phyloP scores from a whole-genome alignment of 1,140 invertebrate genomes.

The Monochamus saltuarius region DNA sequence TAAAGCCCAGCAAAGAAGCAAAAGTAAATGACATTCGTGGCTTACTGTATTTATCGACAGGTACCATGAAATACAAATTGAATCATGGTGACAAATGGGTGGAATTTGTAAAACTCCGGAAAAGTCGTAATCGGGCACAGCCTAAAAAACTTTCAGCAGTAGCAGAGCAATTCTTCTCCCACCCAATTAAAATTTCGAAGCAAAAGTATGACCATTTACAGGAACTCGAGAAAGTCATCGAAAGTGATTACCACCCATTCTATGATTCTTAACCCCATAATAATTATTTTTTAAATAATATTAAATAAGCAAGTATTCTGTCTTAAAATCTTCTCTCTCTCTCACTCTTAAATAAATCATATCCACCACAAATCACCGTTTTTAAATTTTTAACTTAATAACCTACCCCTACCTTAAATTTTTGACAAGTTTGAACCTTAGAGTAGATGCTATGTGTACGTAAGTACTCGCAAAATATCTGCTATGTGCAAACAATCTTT shows the following conservation, averaged over 20 bases:
- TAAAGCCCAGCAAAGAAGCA: not conserved
- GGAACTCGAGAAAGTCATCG: slow-evolving; percentile 1
- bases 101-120: not conserved
- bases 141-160: not conserved
- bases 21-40: slow-evolving; percentile 2
- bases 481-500: not conserved
- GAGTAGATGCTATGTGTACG: not conserved
- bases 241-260: slow-evolving; percentile 3
- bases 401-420: not conserved
- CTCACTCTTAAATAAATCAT: not conserved
- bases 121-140: not conserved
- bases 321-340: too few species aligned
- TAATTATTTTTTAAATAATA: too few species aligned
- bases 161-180: not conserved
- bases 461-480: not conserved
- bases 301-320: too few species aligned
- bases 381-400: slow-evolving; percentile 2
- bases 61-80: slow-evolving; percentile 1
- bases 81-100: not conserved
- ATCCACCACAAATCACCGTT: too few species aligned
- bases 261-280: slow-evolving; percentile 1
- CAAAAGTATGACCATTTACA: slow-evolving; percentile 3
- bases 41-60: not conserved
- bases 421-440: too few species aligned
- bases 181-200: slow-evolving; percentile 1